A percentile compares a stretch with the other conserved stretches of the same genome.
Conservation (phyloP, 2,888 invertebrate genomes). For the Ormia ochracea region DNA sequence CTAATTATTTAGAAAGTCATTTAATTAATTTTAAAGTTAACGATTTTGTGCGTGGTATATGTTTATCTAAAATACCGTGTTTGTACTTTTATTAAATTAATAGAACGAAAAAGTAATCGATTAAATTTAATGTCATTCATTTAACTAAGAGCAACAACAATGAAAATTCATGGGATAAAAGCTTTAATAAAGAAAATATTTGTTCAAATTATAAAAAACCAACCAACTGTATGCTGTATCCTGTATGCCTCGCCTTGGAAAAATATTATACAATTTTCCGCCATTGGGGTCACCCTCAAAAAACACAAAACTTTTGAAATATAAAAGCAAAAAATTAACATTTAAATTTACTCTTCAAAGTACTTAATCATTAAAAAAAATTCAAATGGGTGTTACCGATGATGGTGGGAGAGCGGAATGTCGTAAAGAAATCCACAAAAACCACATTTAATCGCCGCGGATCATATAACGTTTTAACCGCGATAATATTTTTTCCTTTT, state of each 20-base stretch:
- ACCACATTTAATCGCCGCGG: conserved; percentile 72
- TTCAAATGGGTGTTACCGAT: conserved; percentile 20
- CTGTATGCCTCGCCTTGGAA: conserved; percentile 68
- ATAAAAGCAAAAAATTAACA: conserved; percentile 40
- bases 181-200: conserved; percentile 70
- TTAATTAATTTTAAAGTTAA: background rate
- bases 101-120: conserved; percentile 66
- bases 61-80: conserved; percentile 22
- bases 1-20: background rate
- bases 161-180: conserved; percentile 45
- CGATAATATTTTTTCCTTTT: conserved; percentile 70
- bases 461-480: conserved; percentile 74
- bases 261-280: conserved; percentile 35
- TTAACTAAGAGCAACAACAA: conserved; percentile 71
- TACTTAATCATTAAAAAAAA: conserved; percentile 47
- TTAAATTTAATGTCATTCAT: conserved; percentile 75
- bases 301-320: conserved; percentile 25
- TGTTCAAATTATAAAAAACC: conserved; percentile 65
- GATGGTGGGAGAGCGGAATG: conserved; percentile 39
- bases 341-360: conserved; percentile 59
- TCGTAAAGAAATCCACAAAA: conserved; percentile 65
- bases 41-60: background rate
- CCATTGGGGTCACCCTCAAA: conserved; percentile 53
- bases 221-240: no score
- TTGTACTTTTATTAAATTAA: conserved; percentile 13